Conservation (phyloP, 2,113 vertebrate genomes). For the Siniperca knerii region DNA sequence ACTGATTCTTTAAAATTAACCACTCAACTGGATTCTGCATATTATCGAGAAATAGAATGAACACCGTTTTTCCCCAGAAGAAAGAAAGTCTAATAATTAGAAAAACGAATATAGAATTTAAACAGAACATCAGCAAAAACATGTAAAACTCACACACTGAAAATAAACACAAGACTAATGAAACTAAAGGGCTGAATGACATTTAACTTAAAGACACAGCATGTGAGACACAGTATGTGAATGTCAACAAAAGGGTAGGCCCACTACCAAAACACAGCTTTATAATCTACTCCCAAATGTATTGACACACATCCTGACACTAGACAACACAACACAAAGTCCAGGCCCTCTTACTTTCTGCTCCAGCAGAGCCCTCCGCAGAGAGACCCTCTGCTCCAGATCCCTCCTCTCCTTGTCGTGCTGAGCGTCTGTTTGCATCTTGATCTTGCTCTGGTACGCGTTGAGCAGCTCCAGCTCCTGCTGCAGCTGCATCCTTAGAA, state of each 20-base stretch:
- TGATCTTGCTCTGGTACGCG: conserved; percentile 87
- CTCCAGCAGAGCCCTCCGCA: conserved; percentile 83
- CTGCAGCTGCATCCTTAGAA: conserved; percentile 85
- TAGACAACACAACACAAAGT: neutral
- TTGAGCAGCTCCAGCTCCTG: conserved; percentile 86
- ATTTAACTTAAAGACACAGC: conserved; percentile 1
- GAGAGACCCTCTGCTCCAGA: conserved; percentile 85
- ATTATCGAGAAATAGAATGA: neutral
- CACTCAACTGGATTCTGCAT: neutral
- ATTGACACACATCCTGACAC: neutral
- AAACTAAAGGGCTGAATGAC: neutral
- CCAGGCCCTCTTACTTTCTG: conserved; percentile 77
- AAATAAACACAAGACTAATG: neutral
- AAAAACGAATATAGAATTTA: neutral
- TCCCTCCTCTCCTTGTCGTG: conserved; percentile 84
- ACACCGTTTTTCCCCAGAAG: neutral
- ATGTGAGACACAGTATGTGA: neutral
- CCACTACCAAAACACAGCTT: neutral
- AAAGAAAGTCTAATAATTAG: no score
- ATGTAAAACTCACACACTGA: neutral
- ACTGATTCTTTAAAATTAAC: no score
- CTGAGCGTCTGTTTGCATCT: conserved; percentile 86
- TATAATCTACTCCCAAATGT: neutral
- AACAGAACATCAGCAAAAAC: neutral
- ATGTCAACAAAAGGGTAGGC: neutral